Evolutionary conservation across 2,888 invertebrate species (phyloP).

Genomic region (Heliconius ethilla): DNA sequence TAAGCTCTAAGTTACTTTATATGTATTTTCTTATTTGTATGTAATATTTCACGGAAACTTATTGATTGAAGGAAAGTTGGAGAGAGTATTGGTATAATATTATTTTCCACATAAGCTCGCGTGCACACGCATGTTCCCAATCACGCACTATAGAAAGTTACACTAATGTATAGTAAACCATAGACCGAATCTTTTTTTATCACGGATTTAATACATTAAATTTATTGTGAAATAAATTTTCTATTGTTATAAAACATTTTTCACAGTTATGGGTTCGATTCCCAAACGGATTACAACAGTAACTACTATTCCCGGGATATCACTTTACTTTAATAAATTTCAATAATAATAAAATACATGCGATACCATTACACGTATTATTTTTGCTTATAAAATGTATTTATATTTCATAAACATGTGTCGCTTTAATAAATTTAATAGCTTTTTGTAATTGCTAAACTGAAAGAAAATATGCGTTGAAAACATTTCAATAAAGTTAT

Average conservation of each 20-base stretch:
- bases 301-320: not conserved
- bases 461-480: not conserved
- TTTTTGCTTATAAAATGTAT: constrained; percentile 6
- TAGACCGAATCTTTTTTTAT: not conserved
- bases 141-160: constrained; percentile 34
- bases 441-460: not conserved
- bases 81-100: constrained; percentile 22
- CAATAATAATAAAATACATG: not conserved
- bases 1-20: not conserved
- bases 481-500: not conserved
- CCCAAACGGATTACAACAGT: not conserved
- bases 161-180: constrained; percentile 10
- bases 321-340: too few relatives aligned
- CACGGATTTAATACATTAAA: constrained; percentile 12
- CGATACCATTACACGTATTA: not conserved
- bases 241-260: not conserved
- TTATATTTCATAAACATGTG: constrained; percentile 8
- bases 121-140: constrained; percentile 35
- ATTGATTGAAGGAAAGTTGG: constrained; percentile 21
- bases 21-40: not conserved
- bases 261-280: not conserved
- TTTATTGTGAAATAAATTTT: not conserved
- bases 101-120: constrained; percentile 26
- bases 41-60: constrained; percentile 12
- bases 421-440: not conserved